phyloP scores from a whole-genome alignment of 2,888 invertebrate genomes.

The Philopedon plagiatum region DNA sequence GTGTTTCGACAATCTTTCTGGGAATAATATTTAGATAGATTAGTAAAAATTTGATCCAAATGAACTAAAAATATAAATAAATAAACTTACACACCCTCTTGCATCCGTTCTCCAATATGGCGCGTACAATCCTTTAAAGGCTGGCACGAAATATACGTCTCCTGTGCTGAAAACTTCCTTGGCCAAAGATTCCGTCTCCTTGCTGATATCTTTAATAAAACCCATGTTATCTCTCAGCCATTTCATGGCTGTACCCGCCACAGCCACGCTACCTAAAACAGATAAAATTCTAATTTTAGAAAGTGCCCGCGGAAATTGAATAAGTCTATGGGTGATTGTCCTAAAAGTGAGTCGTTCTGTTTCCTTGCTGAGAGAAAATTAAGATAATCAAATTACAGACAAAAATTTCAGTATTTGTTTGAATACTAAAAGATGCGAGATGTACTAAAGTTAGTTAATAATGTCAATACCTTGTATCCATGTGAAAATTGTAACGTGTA shows the following conservation, averaged over 20 bases:
- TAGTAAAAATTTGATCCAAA: neutral
- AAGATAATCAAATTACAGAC: too few relatives aligned
- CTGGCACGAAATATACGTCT: conserved; percentile 98
- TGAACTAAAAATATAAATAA: conserved; percentile 3
- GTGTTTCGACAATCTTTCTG: too few relatives aligned
- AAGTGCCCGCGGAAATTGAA: too few relatives aligned
- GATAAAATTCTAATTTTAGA: too few relatives aligned
- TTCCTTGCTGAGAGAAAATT: too few relatives aligned
- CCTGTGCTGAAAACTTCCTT: conserved; percentile 85
- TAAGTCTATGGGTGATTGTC: too few relatives aligned
- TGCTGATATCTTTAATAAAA: conserved; percentile 81
- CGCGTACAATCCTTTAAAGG: conserved; percentile 96
- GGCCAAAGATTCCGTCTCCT: conserved; percentile 75
- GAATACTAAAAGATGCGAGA: too few relatives aligned
- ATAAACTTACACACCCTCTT: conserved; percentile 80
- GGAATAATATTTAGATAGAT: conserved; percentile 13
- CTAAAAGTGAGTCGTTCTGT: too few relatives aligned
- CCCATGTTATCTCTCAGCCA: conserved; percentile 95
- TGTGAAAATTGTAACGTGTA: too few relatives aligned
- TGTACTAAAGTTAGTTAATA: too few relatives aligned
- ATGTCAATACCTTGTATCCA: too few relatives aligned
- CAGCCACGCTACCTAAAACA: conserved; percentile 85
- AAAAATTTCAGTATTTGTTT: too few relatives aligned
- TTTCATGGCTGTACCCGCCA: conserved; percentile 92
- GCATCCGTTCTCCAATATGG: conserved; percentile 99